Percentiles rank a stretch among this genome's conserved stretches.
Conservation (phyloP, 1,140 invertebrate species). For the Drosophila sp. region DNA sequence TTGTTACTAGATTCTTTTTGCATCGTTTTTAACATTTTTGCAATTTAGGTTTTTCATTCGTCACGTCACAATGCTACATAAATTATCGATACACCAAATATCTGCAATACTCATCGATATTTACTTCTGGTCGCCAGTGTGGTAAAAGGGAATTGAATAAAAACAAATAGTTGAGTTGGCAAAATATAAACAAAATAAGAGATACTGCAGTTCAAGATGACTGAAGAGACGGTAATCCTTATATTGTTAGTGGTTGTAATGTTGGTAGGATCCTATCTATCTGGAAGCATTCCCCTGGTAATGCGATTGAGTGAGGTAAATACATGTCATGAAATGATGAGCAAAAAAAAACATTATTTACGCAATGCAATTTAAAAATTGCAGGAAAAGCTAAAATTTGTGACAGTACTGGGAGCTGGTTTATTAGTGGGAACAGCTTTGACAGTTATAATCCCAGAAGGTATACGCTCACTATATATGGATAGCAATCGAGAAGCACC, state of each 20-base stretch:
- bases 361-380: constrained; percentile 17
- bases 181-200: constrained; percentile 36
- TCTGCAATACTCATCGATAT: no score
- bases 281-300: constrained; percentile 96
- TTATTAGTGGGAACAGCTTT: constrained; percentile 98
- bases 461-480: constrained; percentile 92
- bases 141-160: background rate
- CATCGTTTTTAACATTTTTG: no score
- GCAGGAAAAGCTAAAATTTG: constrained; percentile 96
- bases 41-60: no score
- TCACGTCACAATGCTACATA: no score
- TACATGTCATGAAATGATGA: no score
- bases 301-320: constrained; percentile 96
- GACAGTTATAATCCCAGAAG: constrained; percentile 99
- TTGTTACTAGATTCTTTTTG: no score
- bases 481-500: constrained; percentile 25
- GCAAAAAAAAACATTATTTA: no score
- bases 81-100: no score
- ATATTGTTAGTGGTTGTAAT: constrained; percentile 94
- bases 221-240: constrained; percentile 91
- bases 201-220: constrained; percentile 36
- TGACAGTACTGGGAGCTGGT: constrained; percentile 98
- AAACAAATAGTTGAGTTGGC: constrained; percentile 58
- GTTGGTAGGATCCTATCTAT: constrained; percentile 96
- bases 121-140: no score